A percentile compares a stretch with the other conserved stretches of the same genome.
phyloP scores from a whole-genome alignment of 1,140 invertebrate species.

The Tetramorium simillimum region DNA sequence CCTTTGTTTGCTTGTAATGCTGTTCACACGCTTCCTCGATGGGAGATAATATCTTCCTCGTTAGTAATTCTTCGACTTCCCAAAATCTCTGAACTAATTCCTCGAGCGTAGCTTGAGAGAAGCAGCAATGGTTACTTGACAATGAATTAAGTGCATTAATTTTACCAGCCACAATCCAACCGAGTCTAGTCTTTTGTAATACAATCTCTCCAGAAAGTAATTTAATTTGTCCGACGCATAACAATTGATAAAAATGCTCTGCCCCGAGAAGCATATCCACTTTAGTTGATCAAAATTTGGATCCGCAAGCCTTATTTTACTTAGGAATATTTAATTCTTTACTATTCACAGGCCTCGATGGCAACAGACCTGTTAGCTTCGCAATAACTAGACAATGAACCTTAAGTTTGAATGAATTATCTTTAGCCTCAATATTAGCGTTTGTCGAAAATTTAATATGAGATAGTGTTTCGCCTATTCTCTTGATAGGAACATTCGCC shows the following conservation, averaged over 20 bases:
- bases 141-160: too few species aligned
- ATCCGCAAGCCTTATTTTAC: not conserved
- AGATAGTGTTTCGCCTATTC: not conserved
- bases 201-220: not conserved
- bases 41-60: not conserved
- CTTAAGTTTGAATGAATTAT: too few species aligned
- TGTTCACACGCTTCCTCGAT: not conserved
- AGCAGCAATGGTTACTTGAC: not conserved
- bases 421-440: not conserved
- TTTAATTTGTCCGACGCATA: not conserved
- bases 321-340: not conserved
- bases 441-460: not conserved
- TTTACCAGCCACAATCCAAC: not conserved
- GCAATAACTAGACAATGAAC: not conserved
- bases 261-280: slow-evolving; percentile 3
- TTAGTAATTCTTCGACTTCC: not conserved
- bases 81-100: not conserved
- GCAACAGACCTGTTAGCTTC: not conserved
- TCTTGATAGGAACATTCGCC: not conserved
- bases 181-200: not conserved
- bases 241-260: not conserved
- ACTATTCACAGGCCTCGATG: not conserved
- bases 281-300: not conserved
- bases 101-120: not conserved
- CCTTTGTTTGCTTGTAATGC: not conserved